Evolutionary conservation across 2,797 vertebrate species (phyloP).

Genomic region (Gila robusta): DNA sequence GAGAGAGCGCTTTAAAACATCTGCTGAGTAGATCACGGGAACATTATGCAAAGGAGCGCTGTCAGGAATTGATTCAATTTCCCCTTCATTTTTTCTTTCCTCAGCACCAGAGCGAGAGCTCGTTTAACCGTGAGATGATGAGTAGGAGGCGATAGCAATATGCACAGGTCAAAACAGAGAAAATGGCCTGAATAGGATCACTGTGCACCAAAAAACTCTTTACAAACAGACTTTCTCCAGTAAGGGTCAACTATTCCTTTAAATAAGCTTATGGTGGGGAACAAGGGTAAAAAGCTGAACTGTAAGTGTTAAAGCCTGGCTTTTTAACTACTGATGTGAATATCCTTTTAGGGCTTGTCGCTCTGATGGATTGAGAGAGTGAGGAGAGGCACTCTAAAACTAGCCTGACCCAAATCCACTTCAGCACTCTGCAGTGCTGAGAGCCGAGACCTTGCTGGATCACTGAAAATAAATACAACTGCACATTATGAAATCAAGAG

Average conservation of each 20-base stretch:
- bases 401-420: constrained; percentile 43
- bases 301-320: constrained; percentile 12
- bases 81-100: background rate
- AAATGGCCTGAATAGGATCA: background rate
- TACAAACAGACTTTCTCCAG: background rate
- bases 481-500: constrained; percentile 49
- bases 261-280: background rate
- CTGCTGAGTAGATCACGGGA: constrained; percentile 1
- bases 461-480: constrained; percentile 41
- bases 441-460: constrained; percentile 45
- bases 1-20: constrained; percentile 20
- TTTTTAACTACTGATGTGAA: constrained; percentile 26
- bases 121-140: background rate
- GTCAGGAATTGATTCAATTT: constrained; percentile 10
- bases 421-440: constrained; percentile 14
- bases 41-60: constrained; percentile 27
- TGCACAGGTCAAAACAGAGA: constrained; percentile 33
- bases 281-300: constrained; percentile 14
- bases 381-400: constrained; percentile 40
- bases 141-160: constrained; percentile 21
- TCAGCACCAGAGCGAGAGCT: background rate
- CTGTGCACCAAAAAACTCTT: background rate
- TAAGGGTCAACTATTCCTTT: background rate
- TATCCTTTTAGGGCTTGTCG: constrained; percentile 27
- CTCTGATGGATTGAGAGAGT: constrained; percentile 31